These are phyloP conservation scores for Drosophila punjabiensis DNA, from an alignment of 1,140 invertebrate species.

Conservation along the genomic window DNA sequence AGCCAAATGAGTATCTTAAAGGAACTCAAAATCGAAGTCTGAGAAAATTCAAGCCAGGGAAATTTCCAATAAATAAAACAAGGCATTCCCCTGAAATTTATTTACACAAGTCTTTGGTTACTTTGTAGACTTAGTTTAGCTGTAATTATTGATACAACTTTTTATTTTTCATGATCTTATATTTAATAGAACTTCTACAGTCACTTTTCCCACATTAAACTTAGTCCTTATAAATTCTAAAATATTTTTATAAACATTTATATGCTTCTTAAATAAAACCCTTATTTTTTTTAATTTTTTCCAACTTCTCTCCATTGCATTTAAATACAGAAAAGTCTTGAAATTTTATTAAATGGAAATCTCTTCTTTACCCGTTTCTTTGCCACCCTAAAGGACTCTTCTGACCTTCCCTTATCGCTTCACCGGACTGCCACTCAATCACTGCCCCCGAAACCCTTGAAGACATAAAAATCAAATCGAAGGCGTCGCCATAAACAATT, in stretches of 20 bases:
- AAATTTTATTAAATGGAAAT: not conserved
- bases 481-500: slow-evolving; percentile 71
- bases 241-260: not conserved
- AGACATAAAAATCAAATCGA: slow-evolving; percentile 52
- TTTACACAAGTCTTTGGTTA: not conserved
- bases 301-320: not conserved
- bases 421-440: slow-evolving; percentile 28
- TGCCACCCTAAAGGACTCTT: not conserved
- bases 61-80: not conserved
- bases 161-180: too few species aligned
- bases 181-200: not conserved
- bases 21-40: not conserved
- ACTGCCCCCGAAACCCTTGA: slow-evolving; percentile 16
- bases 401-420: slow-evolving; percentile 7
- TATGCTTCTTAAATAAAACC: not conserved
- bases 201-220: too few species aligned
- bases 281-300: not conserved
- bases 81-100: not conserved
- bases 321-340: not conserved
- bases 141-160: not conserved
- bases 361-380: not conserved
- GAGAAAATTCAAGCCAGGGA: not conserved
- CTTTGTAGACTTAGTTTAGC: not conserved
- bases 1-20: slow-evolving; percentile 11
- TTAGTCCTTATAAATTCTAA: not conserved